phyloP scores from a whole-genome alignment of 2,113 vertebrate species.

The Colius striatus region DNA sequence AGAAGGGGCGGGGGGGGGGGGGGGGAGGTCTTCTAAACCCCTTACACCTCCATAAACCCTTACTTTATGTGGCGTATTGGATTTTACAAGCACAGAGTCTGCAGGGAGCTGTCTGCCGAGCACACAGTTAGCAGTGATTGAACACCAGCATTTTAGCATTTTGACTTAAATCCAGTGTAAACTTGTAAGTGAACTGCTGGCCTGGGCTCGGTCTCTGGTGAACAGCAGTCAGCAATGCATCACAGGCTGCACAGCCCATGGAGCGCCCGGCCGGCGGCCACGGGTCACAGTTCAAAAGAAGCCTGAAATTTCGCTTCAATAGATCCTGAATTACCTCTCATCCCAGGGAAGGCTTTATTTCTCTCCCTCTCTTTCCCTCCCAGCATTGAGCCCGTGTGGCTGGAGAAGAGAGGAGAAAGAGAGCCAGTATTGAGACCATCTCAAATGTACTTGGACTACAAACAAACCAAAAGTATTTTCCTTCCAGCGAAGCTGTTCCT shows the following conservation, averaged over 20 bases:
- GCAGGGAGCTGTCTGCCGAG: conserved; percentile 62
- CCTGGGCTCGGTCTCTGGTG: conserved; percentile 48
- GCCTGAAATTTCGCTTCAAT: conserved; percentile 36
- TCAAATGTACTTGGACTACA: conserved; percentile 10
- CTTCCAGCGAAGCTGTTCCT: conserved; percentile 46
- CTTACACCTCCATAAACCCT: conserved; percentile 9
- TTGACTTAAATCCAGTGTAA: conserved; percentile 68
- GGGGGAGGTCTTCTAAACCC: not conserved
- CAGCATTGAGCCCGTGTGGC: not conserved
- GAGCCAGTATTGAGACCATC: not conserved
- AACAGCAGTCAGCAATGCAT: conserved; percentile 39
- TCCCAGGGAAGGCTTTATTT: conserved; percentile 12
- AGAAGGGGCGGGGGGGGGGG: not conserved
- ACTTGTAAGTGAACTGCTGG: conserved; percentile 55
- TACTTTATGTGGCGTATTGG: conserved; percentile 21
- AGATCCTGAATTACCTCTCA: conserved; percentile 24
- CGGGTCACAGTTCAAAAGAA: conserved; percentile 47
- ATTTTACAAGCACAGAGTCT: conserved; percentile 52
- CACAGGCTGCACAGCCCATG: not conserved
- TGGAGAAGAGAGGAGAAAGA: conserved; percentile 21
- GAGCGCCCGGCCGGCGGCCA: not conserved
- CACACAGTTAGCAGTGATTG: conserved; percentile 54
- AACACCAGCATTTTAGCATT: conserved; percentile 56
- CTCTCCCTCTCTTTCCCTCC: not conserved
- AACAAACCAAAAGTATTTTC: conserved; percentile 35